Base-by-base conservation (phyloP, 2,888 invertebrate species). In the Andrena minutula region DNA sequence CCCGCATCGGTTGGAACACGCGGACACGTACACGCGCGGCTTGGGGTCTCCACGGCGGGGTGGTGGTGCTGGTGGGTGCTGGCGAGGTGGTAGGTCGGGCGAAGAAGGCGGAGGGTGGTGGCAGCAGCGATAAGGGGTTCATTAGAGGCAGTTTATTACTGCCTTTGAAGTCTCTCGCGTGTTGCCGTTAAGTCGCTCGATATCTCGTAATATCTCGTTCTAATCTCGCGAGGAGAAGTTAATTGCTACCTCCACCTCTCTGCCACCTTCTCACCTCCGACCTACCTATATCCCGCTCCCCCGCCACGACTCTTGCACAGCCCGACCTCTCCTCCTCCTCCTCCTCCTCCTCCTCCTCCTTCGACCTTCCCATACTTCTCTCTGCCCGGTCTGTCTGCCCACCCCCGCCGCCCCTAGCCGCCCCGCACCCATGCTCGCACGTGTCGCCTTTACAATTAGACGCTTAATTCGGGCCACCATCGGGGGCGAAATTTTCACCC, bases 101-200 rank as follows among this genome's bases (percentile, higher is more conserved):
- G 81, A 83, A 88, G 89, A 85, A 85, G 87, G 77, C 32, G 79
- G 83, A 81, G 86, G 88, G 88, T 85, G 87, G 87, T 79, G 85
- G 87, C 88, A 87, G 88, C 88, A 89, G 91, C 93, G 94, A 93
- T 93, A 93, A 93, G 93, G 92, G 93, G 93, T 94, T 94, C 93
- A 93, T 94, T 94, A 94, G 93, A 93, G 92, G 91, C 92, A 93
- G 93, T 94, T 94, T 93, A 93, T 93, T 93, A 93, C 93, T 90
- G 92, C 94, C 93, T 94, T 94, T 94, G 94, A 94, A 94, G 93
- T 94, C 92, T 92, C 93, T 94, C 92, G 93, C 94, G 93, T 94
- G 94, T 93, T 93, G 91, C 93, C 92, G 92, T 93, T 93, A 92
- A 93, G 93, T 93, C 92, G 93, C 93, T 93, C 93, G 93, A 94